Base-by-base conservation (phyloP, 2,797 vertebrate species). In the Centropyge bicolor region DNA sequence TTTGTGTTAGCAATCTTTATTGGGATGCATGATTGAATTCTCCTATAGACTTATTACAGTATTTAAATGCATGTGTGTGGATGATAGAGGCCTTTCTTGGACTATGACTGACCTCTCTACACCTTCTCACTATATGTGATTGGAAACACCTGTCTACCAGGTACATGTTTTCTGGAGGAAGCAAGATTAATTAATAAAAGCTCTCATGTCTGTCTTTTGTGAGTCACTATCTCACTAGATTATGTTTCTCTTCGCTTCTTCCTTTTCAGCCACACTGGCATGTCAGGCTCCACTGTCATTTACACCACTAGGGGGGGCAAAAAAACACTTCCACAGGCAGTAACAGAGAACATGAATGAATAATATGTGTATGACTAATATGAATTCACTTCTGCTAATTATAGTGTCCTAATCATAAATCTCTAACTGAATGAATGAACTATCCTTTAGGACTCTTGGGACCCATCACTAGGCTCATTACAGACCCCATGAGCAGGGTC, bases 301-400 rank as follows among this genome's bases (percentile, higher is more conserved):
- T 38, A 1, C 14, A 74, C 80, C 88, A 80, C 76, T 70, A 74
- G 89, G 56, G 66, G 90, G 86, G 38, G 84, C 24, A 83, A 45
- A 36, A 36, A 65, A 65, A 5, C 36, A 70, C 62, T 8, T 13
- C 57, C 52, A 51, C 20, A 36, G n/a, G 36, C 41, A 57, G 46
- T 38, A 57, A 31, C 17, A n/a, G 11, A 67, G 38, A 59, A 24
- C 54, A 78, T 74, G 17, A 75, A 62, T 73, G 35, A 85, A 63
- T 64, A 51, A 73, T 69, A 52, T 62, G 52, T 36, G 20, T 20
- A 38, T 72, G 64, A 76, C 64, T 22, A 43, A 66, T 69, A 54
- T 62, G n/a, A 74, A 76, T 80, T 35, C 35, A 66, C 68, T 27
- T 60, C 13, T 35, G 24, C 22, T 74, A 84, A 78, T 83, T 76